Base-by-base conservation (phyloP, 35 echinoderm and acorn worm genomes). In the Chiridota heheva region DNA sequence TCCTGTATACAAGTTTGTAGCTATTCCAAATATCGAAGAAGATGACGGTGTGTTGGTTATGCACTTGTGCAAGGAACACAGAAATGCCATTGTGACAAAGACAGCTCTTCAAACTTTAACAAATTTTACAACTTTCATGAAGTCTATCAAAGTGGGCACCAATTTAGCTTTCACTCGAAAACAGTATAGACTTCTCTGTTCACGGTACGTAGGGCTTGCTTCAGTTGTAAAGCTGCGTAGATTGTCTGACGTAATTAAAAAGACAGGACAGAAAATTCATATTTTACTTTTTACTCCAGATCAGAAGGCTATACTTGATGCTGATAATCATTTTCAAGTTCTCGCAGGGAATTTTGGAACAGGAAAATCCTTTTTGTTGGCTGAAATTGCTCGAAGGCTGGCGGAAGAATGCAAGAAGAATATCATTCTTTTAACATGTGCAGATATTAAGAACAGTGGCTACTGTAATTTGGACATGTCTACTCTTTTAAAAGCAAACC, bases 331-430 rank as follows among this genome's bases (percentile, higher is more conserved):
- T 3, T 62, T 78, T 6, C 34, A 60, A 58, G 62, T 78, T 5
- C 58, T 78, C 18, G 27, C 75, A 17, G 75, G 75, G 27, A 58
- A 78, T 17, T 40, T 20, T 34, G 75, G 75, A 1, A 78, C 75
- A 25, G 75, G 75, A 33, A 78, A 78, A 61, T 60, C 51, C 62
- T 29, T 78, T 22, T 60, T 78, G 38, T 57, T 78, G 25, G 75
- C 75, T 16, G 51, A 32, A 34, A 78, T 60, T 41, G 75, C 75
- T 58, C 49, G 53, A 18, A 49, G 62, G 47, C 36, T 78, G 2
- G 17, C 41, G 7, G 3, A 78, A 17, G 7, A 78, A 38, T 22
- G 18, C 29, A n/a, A n/a, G n/a, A n/a, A n/a, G n/a, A 58, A 61
- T 5, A 38, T 78, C 18, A 58, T 39, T 24, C 58, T 78, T 44